Evolutionary conservation across 2,888 invertebrate species (phyloP), one percentile per base, ranked within the genome.

Genomic region (Harpagoxenus sublaevis): DNA sequence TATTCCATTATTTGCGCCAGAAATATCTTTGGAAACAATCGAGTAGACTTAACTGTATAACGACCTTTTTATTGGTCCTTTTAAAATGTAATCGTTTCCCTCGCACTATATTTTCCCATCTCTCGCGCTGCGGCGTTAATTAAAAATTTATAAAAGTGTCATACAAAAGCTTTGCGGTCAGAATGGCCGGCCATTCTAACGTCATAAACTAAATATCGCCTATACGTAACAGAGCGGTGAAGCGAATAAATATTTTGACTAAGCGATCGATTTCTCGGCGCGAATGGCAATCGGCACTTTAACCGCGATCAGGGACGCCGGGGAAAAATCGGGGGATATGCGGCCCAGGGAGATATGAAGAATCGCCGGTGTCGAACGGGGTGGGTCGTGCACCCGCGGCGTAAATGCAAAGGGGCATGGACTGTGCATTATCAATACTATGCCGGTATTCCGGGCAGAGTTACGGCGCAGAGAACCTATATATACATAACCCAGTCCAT

Each of bases 391-490:
- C 31, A 86, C 81, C 68, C 79, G 62, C 57, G 66, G 66, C 84
- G 81, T 88, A 87, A 89, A 91, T 65, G 87, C 71, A 83, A 86
- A 85, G 84, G 65, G 79, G 62, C 55, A 62, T 68, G 65, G 73
- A 74, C 45, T 68, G 85, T 85, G 88, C 79, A 91, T 92, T 92
- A 91, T 92, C 92, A 90, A 92, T 91, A 90, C 86, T 48, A 86
- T 28, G 65, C 87, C 83, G 79, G 82, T 65, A 85, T 89, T 88
- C 86, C 82, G 84, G 57, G 35, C 63, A 83, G 86, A 89, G 86
- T 89, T 90, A 87, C 83, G 65, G 48, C 66, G 48, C 65, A 65
- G 48, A 65, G 48, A 5, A 83, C 71, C 77, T 85, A 83, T 39
- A 53, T 68, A 86, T 48, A 31, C 55, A 85, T 91, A 90, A 78